phyloP scores from a whole-genome alignment of 2,113 vertebrate species.

The Phalacrocorax pelagicus region DNA sequence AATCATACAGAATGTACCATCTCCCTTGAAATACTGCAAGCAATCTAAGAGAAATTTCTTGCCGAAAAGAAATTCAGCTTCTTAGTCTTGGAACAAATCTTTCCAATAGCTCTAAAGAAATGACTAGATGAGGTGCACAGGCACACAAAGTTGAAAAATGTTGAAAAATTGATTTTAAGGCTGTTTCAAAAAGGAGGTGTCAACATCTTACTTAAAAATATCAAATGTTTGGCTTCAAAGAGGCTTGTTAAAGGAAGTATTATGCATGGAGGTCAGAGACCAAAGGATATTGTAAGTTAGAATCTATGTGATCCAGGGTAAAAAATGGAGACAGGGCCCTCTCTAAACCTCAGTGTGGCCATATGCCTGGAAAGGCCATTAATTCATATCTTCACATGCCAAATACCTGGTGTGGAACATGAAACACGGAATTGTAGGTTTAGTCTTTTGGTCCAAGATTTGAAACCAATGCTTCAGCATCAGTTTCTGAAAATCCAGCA shows the following conservation, averaged over 20 bases:
- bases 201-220: background rate
- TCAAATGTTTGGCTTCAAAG: background rate
- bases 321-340: fast-evolving
- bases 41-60: background rate
- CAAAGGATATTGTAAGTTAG: background rate
- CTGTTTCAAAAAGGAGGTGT: background rate
- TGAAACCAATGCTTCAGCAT: background rate
- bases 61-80: background rate
- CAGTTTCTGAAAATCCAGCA: background rate
- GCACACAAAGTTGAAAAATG: background rate
- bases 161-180: background rate
- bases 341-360: background rate
- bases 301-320: background rate
- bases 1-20: background rate
- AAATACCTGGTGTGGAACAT: background rate
- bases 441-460: background rate
- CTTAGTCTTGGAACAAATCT: background rate
- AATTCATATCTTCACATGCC: background rate
- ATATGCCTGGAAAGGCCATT: background rate
- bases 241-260: background rate
- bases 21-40: background rate
- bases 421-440: background rate
- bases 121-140: background rate
- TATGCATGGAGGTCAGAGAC: background rate
- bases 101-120: background rate